Base-by-base conservation (phyloP, 2,797 vertebrate genomes). In the Borostomias antarcticus region DNA sequence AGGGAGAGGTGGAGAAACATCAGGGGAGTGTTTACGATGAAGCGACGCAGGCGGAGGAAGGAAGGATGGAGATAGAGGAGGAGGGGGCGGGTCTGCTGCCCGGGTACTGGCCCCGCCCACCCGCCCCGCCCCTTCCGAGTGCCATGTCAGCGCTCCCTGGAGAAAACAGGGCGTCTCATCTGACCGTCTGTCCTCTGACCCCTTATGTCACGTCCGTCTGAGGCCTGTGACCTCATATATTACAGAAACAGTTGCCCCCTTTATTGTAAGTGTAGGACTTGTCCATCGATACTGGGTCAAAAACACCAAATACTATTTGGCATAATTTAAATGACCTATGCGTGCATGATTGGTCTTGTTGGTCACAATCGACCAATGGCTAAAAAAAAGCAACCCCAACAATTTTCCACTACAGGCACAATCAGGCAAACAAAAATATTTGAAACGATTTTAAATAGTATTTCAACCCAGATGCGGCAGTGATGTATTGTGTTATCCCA, bases 1-100 rank as follows among this genome's bases (percentile, higher is more conserved):
- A 92, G 85, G 87, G 80, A 67, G 87, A 90, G 74, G 89, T 84
- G 59, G 87, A 87, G 35, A 82, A 83, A 6, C 1, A 1, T 1
- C 56, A 15, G 17, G 68, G 68, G 43, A 86, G 81, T 1, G 0
- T 70, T 47, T 75, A 62, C 54, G 73, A 74, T 54, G 59, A 63
- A 26, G 35, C 68, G 72, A 74, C 23, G 37, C 72, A 72, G 40
- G 62, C 45, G 26, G 70, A 82, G 56, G 54, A 48, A 54, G 26
- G 1, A 25, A 48, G 78, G 64, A 68, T 53, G 61, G 72, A 48
- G 25, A 40, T 78, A 77, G 84, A 86, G 53, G 57, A 32, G 28
- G 84, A 78, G 53, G 76, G 64, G 51, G 61, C 63, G 6, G 63
- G 63, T 1, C 51, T 45, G 6, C 75, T 89, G 59, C 85, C 86